Base-by-base conservation (phyloP, 1,140 invertebrate genomes). In the Maniola jurtina region DNA sequence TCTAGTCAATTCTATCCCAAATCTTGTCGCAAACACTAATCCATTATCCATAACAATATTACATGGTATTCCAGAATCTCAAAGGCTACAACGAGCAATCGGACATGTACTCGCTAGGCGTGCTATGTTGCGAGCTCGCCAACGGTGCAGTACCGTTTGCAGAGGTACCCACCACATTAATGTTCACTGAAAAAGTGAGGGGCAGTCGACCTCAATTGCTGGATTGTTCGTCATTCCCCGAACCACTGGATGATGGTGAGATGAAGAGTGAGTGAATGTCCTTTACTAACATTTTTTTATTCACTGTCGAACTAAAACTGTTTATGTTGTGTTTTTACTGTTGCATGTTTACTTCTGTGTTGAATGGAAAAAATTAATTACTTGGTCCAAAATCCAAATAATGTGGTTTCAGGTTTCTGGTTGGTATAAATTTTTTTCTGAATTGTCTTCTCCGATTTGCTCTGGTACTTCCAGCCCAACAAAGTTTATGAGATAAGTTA, bases 61-160 rank as follows among this genome's bases (percentile, higher is more conserved):
- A 6, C 5, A 9, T 13, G 42, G 42, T 45, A 6, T 84, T 90
- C 5, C 90, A 96, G 94, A 98, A 98, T 92, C 90, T 98, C 63
- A 92, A 93, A 73, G 97, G 97, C 8, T 98, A 98, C 80, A 95
- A 96, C 81, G 95, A 95, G 80, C 96, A 96, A 75, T 97, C 96
- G 5, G 97, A 98, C 88, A 95, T 98, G 35, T 98, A 98, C 78
- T 98, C 97, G 72, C 71, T 98, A 56, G 97, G 97, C 40, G 95
- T 98, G 65, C 93, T 96, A 13, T 94, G 95, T 45, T 98, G 97
- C 91, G 97, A 98, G 91, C 84, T 98, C 69, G 97, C 95, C 33
- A 98, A 98, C 92, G 97, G 97, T 0, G 92, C 95, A 54, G 95
- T 96, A 76, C 97, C 97, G 0, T 98, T 97, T 91, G 93, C 93